phyloP scores from a whole-genome alignment of 2,113 vertebrate genomes.

The Chitala chitala region DNA sequence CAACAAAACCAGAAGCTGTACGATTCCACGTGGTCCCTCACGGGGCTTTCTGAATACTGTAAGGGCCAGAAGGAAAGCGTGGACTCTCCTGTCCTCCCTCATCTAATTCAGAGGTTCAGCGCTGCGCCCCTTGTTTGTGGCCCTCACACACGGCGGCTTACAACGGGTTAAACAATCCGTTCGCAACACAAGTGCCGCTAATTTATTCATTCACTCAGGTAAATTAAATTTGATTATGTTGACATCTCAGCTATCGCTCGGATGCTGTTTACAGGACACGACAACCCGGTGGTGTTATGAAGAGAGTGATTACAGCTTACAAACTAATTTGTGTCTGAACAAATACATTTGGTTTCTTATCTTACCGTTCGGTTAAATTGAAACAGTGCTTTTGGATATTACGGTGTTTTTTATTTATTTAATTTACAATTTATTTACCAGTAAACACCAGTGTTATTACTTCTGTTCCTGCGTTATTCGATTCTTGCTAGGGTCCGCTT shows the following conservation, averaged over 20 bases:
- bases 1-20: background rate
- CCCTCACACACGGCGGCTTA: too few species aligned
- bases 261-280: slow-evolving; percentile 6
- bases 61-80: too few species aligned
- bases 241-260: slow-evolving; percentile 16
- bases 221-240: slow-evolving; percentile 21
- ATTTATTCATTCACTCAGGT: slow-evolving; percentile 30
- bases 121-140: background rate
- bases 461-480: background rate
- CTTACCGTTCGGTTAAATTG: slow-evolving; percentile 17
- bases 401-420: background rate
- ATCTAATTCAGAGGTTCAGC: too few species aligned
- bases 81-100: too few species aligned
- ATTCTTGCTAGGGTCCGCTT: background rate
- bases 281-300: slow-evolving; percentile 13
- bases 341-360: slow-evolving; percentile 24
- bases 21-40: too few species aligned
- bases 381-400: slow-evolving; percentile 13
- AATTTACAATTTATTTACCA: slow-evolving; percentile 18
- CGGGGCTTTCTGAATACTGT: background rate
- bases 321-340: slow-evolving; percentile 27
- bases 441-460: background rate
- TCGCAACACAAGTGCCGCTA: slow-evolving; percentile 37
- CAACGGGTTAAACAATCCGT: slow-evolving; percentile 46
- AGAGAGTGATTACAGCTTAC: slow-evolving; percentile 19